Conservation (phyloP, 64 coral and sea anemone genomes). For the Orbicella faveolata region DNA sequence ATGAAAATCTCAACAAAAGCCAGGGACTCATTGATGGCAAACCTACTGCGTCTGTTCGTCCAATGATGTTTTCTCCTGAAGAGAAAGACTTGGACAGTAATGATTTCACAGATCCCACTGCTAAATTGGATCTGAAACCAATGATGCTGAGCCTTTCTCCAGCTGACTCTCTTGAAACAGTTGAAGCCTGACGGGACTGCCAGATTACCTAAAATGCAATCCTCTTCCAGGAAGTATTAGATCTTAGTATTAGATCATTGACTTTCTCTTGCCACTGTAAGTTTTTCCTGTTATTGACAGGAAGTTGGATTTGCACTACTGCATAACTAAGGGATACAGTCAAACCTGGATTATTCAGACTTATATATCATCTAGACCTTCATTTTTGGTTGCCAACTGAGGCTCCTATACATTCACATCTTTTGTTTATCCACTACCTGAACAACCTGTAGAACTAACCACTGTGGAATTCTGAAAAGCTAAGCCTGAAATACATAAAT, state of each 20-base stretch:
- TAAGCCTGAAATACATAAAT: no score
- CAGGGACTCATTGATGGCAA: slow-evolving; percentile 51
- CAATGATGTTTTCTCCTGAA: slow-evolving; percentile 67
- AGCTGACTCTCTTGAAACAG: slow-evolving; percentile 55
- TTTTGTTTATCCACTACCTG: no score
- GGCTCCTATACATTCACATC: no score
- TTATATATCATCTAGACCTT: no score
- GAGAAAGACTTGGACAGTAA: slow-evolving; percentile 52
- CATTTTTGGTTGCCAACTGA: no score
- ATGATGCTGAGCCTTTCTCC: slow-evolving; percentile 55
- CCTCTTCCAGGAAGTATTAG: background rate
- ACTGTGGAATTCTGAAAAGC: no score
- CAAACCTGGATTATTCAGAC: no score
- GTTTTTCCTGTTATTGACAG: background rate
- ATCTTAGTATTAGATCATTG: background rate
- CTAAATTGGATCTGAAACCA: slow-evolving; percentile 75
- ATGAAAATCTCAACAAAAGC: slow-evolving; percentile 59
- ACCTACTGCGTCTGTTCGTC: slow-evolving; percentile 82
- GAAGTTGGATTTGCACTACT: no score
- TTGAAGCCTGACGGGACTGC: background rate
- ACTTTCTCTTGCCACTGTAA: background rate
- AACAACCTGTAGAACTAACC: no score
- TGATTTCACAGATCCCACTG: background rate
- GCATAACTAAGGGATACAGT: no score
- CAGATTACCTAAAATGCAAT: background rate